Evolutionary conservation across 2,888 invertebrate species (phyloP), one percentile per base, ranked within the genome.

Genomic region (Notodonta dromedarius): DNA sequence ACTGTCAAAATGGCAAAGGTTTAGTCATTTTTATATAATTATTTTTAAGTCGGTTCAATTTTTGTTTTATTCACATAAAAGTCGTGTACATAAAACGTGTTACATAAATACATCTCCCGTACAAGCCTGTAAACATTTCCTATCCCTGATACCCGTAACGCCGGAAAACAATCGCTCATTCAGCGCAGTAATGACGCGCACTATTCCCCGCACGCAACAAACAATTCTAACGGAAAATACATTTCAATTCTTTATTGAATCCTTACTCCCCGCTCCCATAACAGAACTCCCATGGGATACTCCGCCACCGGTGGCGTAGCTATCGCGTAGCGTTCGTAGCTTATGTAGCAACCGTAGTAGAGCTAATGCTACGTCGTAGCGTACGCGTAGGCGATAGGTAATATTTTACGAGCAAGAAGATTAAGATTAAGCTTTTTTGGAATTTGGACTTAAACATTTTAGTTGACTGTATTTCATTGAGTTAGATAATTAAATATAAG

Each of bases 211-310:
- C 46, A 46, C 83, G 80, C 77, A 77, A 77, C 76, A 70, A 81
- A 78, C 86, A 82, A 83, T 85, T 83, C 82, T 76, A 81, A 76
- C 79, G 78, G 83, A 82, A 86, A 86, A 85, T 82, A 84, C 84
- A 86, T 86, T 85, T 86, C 87, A 83, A 87, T 86, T 86, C 85
- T 84, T 84, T 86, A 87, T 86, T 84, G 87, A 86, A 87, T 85
- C 80, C 71, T 71, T 67, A 70, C 73, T 66, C 70, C 65, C 74
- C 64, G 60, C 68, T 70, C 63, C 79, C 80, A 78, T 83, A 84
- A 81, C 79, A 81, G 78, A 69, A 75, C 71, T 80, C 82, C 76
- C 80, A 46, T 14, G 85, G 83, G 85, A 55, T 62, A 70, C 61
- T 63, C 60, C 60, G 61, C 69, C 62, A 69, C 67, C 59, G 66